phyloP scores from a whole-genome alignment of 2,888 invertebrate genomes.

The Tenthredo notha region DNA sequence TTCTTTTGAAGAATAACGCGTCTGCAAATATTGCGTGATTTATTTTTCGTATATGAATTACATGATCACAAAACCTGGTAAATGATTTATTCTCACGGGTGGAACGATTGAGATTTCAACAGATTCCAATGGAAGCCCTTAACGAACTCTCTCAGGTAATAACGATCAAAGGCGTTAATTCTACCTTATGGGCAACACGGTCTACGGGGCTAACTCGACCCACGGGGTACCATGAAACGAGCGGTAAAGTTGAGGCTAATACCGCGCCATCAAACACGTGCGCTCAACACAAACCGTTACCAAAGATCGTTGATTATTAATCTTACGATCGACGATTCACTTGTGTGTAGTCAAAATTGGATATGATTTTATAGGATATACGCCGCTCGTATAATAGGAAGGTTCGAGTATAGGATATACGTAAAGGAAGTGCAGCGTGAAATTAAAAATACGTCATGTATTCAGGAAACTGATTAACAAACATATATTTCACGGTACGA shows the following conservation, averaged over 20 bases:
- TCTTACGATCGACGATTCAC: slow-evolving; percentile 22
- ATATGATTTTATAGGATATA: background rate
- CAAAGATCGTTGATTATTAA: slow-evolving; percentile 34
- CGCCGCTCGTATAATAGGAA: background rate
- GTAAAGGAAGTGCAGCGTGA: background rate
- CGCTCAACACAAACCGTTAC: slow-evolving; percentile 44
- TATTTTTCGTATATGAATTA: background rate
- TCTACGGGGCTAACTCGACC: slow-evolving; percentile 24
- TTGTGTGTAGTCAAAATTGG: background rate
- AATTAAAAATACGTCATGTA: background rate
- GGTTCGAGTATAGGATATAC: background rate
- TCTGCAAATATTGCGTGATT: background rate
- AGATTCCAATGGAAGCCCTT: background rate
- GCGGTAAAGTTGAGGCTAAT: slow-evolving; percentile 30
- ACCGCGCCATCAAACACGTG: slow-evolving; percentile 37
- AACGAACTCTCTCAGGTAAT: slow-evolving; percentile 28
- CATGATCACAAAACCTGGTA: background rate
- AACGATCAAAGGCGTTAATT: slow-evolving; percentile 45
- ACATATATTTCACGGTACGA: background rate
- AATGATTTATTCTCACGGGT: slow-evolving; percentile 30
- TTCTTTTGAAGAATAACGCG: background rate
- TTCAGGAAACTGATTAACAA: background rate
- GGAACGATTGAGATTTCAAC: slow-evolving; percentile 45
- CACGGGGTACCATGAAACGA: slow-evolving; percentile 38
- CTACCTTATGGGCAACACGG: slow-evolving; percentile 30